Conservation (phyloP, 1,140 invertebrate genomes). For the Drosophila nigrodunni region DNA sequence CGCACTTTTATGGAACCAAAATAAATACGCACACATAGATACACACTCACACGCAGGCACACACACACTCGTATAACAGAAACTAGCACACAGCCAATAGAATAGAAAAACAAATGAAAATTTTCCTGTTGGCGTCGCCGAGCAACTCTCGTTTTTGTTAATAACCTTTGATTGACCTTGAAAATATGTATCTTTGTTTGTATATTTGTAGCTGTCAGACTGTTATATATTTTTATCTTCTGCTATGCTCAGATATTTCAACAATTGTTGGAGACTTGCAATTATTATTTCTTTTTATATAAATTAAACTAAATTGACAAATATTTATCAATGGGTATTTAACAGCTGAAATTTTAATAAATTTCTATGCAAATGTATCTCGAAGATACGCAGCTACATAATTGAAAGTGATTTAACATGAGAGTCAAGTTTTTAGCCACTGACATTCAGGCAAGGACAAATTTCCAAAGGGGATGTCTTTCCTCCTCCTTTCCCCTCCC, state of each 20-base stretch:
- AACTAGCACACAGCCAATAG: conserved; percentile 42
- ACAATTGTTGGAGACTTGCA: conserved; percentile 4
- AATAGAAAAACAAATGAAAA: conserved; percentile 50
- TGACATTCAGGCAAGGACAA: conserved; percentile 82
- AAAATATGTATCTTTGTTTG: conserved; percentile 58
- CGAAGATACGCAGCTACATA: conserved; percentile 35
- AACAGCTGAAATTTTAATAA: conserved; percentile 5
- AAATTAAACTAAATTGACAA: conserved; percentile 76
- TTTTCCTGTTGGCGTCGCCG: conserved; percentile 61
- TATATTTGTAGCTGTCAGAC: conserved; percentile 6
- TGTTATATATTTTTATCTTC: conserved; percentile 34
- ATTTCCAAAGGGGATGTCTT: conserved; percentile 12
- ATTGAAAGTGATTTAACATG: conserved; percentile 56
- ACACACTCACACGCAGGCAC: conserved; percentile 5
- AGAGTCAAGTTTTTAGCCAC: conserved; percentile 18
- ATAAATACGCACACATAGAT: conserved; percentile 40
- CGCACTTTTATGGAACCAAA: conserved; percentile 41
- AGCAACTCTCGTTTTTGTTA: conserved; percentile 65
- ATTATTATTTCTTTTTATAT: conserved; percentile 15
- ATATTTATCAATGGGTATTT: conserved; percentile 35
- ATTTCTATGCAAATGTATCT: conserved; percentile 42
- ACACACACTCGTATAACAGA: conserved; percentile 29
- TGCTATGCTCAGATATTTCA: conserved; percentile 14
- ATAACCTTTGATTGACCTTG: conserved; percentile 84
- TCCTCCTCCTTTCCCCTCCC: background rate